Evolutionary conservation across 2,888 invertebrate genomes (phyloP).

Genomic region (Bombyx huttoni): DNA sequence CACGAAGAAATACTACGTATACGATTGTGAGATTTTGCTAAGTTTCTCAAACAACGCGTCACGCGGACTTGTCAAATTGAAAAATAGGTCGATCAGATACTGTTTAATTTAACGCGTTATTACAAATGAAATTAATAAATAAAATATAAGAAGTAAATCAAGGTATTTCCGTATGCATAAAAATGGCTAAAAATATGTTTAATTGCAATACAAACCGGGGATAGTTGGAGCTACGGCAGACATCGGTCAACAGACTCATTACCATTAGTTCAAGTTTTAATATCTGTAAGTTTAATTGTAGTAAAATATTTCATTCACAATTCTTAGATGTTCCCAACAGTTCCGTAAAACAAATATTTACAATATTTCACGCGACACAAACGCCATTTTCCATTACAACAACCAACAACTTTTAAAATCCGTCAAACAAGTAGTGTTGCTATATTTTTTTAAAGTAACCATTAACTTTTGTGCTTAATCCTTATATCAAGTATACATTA

Average conservation of each 20-base stretch:
- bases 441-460: too few relatives aligned
- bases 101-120: not conserved
- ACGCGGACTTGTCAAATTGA: slow-evolving; percentile 59
- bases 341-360: slow-evolving; percentile 41
- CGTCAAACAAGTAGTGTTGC: not conserved
- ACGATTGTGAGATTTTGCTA: not conserved
- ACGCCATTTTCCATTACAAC: slow-evolving; percentile 54
- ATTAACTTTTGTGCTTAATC: too few relatives aligned
- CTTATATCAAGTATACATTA: too few relatives aligned
- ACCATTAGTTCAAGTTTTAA: slow-evolving; percentile 61
- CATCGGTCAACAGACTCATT: slow-evolving; percentile 70
- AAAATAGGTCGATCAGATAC: slow-evolving; percentile 48
- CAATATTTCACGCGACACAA: slow-evolving; percentile 53
- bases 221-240: slow-evolving; percentile 71
- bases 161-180: too few relatives aligned
- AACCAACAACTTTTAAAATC: slow-evolving; percentile 9
- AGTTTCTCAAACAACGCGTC: slow-evolving; percentile 48
- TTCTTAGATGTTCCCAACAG: slow-evolving; percentile 15
- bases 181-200: not conserved
- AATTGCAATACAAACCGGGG: slow-evolving; percentile 51
- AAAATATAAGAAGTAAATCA: not conserved
- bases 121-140: not conserved
- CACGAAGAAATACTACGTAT: not conserved
- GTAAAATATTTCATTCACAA: slow-evolving; percentile 12
- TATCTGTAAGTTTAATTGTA: slow-evolving; percentile 32